phyloP scores from a whole-genome alignment of 1,140 invertebrate genomes.

The Pectinophora gossypiella region DNA sequence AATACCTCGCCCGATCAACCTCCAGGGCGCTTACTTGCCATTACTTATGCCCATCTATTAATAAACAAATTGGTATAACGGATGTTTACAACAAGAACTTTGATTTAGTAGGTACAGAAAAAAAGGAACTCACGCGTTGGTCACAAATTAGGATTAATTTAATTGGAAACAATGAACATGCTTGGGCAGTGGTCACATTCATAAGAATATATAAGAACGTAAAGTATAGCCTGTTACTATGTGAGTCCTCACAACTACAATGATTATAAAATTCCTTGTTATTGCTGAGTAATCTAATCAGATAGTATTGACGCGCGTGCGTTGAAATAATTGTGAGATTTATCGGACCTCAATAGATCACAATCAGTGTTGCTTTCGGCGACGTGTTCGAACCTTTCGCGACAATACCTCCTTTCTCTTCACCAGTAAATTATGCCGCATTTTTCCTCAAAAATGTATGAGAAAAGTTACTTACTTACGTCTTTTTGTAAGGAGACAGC shows the following conservation, averaged over 20 bases:
- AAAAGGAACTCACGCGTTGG: neutral
- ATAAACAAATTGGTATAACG: slow-evolving; percentile 71
- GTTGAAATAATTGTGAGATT: slow-evolving; percentile 33
- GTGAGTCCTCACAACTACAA: neutral
- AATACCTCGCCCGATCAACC: slow-evolving; percentile 45
- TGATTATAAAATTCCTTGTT: neutral
- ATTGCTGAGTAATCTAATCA: slow-evolving; percentile 1
- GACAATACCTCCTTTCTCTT: slow-evolving; percentile 22
- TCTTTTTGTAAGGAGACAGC: neutral
- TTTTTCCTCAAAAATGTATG: neutral
- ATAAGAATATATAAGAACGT: no score
- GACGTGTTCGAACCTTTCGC: slow-evolving; percentile 19
- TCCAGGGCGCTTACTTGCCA: slow-evolving; percentile 62
- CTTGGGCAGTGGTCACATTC: no score
- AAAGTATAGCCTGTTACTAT: neutral
- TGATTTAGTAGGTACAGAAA: slow-evolving; percentile 18
- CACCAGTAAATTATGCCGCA: neutral
- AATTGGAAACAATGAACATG: neutral
- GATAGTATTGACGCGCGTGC: slow-evolving; percentile 3
- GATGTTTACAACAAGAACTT: slow-evolving; percentile 33
- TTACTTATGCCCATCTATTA: slow-evolving; percentile 71
- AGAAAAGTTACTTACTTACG: neutral
- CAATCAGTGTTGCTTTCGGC: slow-evolving; percentile 29
- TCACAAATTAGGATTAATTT: neutral
- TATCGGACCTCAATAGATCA: slow-evolving; percentile 26